A percentile compares a stretch with the other conserved stretches of the same genome.
These are phyloP conservation scores for Podarcis muralis DNA, from an alignment of 2,113 vertebrate genomes.

Conservation along the genomic window DNA sequence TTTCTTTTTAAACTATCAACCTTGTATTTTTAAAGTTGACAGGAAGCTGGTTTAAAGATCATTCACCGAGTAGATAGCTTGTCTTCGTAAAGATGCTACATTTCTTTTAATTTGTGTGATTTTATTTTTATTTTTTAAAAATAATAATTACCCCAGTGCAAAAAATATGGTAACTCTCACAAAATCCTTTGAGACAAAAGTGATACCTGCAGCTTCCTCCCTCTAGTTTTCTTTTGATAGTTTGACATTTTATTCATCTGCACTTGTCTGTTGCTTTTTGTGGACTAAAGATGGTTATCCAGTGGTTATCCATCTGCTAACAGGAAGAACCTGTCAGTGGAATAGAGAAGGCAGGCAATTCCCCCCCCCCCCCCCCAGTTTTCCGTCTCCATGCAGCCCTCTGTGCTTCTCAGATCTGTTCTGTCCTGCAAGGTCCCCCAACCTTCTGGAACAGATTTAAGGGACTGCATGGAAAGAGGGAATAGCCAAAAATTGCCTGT, in stretches of 20 bases:
- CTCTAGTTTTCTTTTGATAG: neutral
- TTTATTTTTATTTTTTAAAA: conserved; percentile 3
- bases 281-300: neutral
- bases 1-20: conserved; percentile 21
- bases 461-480: neutral
- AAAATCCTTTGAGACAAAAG: neutral
- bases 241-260: neutral
- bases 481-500: neutral
- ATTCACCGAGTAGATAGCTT: neutral
- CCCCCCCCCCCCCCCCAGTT: no score
- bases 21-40: neutral
- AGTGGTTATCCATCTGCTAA: neutral
- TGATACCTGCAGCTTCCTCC: neutral
- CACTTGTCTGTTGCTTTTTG: neutral
- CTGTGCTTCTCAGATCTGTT: neutral
- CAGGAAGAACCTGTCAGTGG: neutral
- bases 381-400: neutral
- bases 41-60: neutral
- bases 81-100: neutral
- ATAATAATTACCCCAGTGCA: neutral
- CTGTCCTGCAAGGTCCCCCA: neutral
- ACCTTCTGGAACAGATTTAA: neutral
- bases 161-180: neutral
- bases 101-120: neutral
- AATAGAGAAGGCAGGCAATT: neutral